Evolutionary conservation across 1,140 invertebrate species (phyloP), one percentile per base, ranked within the genome.

Genomic region (Andricus grossulariae): DNA sequence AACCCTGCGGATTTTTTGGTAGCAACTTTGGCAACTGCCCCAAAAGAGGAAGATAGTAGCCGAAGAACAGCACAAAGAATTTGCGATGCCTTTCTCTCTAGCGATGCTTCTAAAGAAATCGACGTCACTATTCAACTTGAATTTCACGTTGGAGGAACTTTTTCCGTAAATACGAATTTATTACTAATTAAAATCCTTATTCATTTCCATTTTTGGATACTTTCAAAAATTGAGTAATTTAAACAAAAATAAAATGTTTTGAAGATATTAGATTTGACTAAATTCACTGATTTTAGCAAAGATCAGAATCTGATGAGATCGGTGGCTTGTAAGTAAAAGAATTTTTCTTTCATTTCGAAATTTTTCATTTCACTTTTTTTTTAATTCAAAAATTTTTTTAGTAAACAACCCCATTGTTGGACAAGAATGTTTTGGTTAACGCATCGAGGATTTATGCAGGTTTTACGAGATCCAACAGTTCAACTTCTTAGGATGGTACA

Each of bases 1-100:
- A 99, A 98, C 88, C 97, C 97, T 0, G 97, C 97, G 0, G 98
- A 99, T 88, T 98, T 96, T 90, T 95, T 97, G 81, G 96, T 99
- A 73, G 94, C 95, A 74, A 96, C 95, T 0, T 85, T 99, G 73
- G 97, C 97, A 6, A 93, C 96, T 1, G 94, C 95, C 55, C 96
- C 96, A 0, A 96, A 95, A 1, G 93, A 94, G 54, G 96, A 97
- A 86, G 92, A 93, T 5, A 93, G 92, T 1, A 94, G 93, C 12
- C 91, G 93, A 52, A 92, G 93, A 79, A 92, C 94, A 2, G 93
- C 95, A 6, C 94, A 94, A 83, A 93, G 92, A 82, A 92, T 97
- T 70, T 97, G 96, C 87, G 95, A 97, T 88, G 92, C 94, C 71
- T 97, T 96, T 87, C 93, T 94, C 3, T 94, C 95, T 0, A 96